These are phyloP conservation scores for Nasonia giraulti DNA, from an alignment of 1,140 invertebrate genomes.

Conservation along the genomic window DNA sequence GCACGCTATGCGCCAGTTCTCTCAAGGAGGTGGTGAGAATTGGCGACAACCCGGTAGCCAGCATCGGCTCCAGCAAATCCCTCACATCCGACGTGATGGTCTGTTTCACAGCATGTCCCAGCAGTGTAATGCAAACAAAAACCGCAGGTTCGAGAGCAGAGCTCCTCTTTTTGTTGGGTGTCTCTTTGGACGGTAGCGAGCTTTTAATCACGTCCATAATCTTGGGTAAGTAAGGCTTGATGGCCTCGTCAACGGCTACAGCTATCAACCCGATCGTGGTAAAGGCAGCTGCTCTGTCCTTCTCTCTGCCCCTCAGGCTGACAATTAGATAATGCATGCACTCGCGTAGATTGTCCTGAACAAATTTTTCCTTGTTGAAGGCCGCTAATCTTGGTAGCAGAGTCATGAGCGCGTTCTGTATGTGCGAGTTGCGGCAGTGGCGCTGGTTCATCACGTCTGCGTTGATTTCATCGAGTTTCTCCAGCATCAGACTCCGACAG, in stretches of 20 bases:
- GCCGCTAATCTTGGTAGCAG: slow-evolving; percentile 96
- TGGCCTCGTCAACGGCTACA: slow-evolving; percentile 90
- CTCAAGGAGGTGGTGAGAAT: slow-evolving; percentile 92
- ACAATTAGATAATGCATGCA: slow-evolving; percentile 87
- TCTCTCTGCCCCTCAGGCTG: slow-evolving; percentile 85
- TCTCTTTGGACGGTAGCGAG: slow-evolving; percentile 87
- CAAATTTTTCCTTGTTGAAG: slow-evolving; percentile 90
- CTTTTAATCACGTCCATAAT: slow-evolving; percentile 92
- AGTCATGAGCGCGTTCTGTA: slow-evolving; percentile 91
- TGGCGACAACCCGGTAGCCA: slow-evolving; percentile 91
- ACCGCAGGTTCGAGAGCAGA: slow-evolving; percentile 88
- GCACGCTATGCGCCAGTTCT: slow-evolving; percentile 92
- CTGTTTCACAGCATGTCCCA: slow-evolving; percentile 89
- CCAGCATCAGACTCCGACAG: slow-evolving; percentile 87
- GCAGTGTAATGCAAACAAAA: slow-evolving; percentile 95
- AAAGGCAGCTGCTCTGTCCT: slow-evolving; percentile 90
- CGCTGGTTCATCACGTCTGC: slow-evolving; percentile 87
- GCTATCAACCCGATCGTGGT: slow-evolving; percentile 93
- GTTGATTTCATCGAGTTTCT: slow-evolving; percentile 91
- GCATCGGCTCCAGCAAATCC: slow-evolving; percentile 93
- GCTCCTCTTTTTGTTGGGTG: slow-evolving; percentile 81
- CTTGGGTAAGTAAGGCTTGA: slow-evolving; percentile 85
- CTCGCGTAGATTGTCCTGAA: slow-evolving; percentile 83
- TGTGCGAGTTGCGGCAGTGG: slow-evolving; percentile 83
- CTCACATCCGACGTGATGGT: slow-evolving; percentile 85